Conservation (phyloP, 2,113 vertebrate genomes). For the Mugil cephalus region DNA sequence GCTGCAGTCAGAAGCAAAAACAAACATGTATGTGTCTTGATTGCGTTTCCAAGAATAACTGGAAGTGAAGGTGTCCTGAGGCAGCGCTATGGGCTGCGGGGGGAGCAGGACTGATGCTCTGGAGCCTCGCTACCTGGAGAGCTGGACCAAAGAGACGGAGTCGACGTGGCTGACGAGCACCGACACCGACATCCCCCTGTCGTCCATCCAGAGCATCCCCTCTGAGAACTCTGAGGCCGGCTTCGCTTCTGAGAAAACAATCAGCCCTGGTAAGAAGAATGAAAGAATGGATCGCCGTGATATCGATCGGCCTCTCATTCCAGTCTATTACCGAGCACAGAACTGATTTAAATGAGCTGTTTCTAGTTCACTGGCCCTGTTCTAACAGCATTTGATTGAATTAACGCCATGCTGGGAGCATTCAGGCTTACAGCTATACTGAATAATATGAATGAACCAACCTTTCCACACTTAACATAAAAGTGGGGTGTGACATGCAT, state of each 20-base stretch:
- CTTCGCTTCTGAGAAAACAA: constrained; percentile 79
- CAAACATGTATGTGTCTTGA: neutral
- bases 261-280: constrained; percentile 74
- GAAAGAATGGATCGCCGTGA: no score
- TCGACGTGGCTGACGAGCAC: constrained; percentile 87
- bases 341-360: neutral
- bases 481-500: neutral
- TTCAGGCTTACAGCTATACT: neutral
- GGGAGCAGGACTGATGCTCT: constrained; percentile 86
- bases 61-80: constrained; percentile 11
- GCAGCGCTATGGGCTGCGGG: constrained; percentile 83
- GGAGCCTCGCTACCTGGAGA: constrained; percentile 86
- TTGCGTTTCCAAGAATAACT: neutral
- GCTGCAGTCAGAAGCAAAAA: no score
- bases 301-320: no score
- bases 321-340: no score
- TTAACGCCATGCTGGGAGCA: no score
- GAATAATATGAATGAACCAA: neutral
- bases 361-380: neutral
- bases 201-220: constrained; percentile 85
- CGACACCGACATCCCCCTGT: constrained; percentile 84
- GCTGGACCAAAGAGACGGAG: constrained; percentile 88
- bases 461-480: neutral
- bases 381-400: neutral
- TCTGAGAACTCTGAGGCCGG: constrained; percentile 79